phyloP scores from a whole-genome alignment of 2,888 invertebrate species.

The Oligia latruncula region DNA sequence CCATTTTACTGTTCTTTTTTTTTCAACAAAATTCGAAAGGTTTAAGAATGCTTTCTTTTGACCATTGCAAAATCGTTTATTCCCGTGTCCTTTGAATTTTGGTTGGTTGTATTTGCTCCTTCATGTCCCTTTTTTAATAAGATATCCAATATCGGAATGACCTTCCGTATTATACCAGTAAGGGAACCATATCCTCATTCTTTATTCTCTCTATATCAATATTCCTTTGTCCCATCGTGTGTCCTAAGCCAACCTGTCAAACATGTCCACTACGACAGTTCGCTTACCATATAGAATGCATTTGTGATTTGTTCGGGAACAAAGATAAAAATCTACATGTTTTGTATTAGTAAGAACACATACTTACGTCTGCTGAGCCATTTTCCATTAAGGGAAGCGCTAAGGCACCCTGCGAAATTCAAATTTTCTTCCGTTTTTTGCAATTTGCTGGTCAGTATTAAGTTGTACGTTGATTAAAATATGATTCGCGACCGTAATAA shows the following conservation, averaged over 20 bases:
- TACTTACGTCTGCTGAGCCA: neutral
- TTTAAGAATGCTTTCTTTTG: neutral
- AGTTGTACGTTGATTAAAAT: no score
- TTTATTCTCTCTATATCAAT: constrained; percentile 65
- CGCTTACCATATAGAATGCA: constrained; percentile 62
- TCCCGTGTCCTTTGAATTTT: neutral
- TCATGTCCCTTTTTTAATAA: constrained; percentile 24
- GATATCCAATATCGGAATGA: constrained; percentile 49
- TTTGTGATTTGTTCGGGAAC: constrained; percentile 55
- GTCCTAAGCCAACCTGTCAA: constrained; percentile 63
- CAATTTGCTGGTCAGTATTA: no score
- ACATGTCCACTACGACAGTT: constrained; percentile 53
- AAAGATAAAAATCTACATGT: constrained; percentile 28
- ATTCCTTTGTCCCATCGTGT: constrained; percentile 58
- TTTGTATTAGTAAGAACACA: constrained; percentile 16
- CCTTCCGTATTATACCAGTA: constrained; percentile 43
- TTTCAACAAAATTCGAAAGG: neutral
- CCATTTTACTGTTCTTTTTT: neutral
- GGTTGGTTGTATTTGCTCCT: neutral
- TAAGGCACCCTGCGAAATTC: no score
- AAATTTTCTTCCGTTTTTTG: no score
- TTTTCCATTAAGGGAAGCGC: neutral
- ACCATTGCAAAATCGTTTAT: neutral
- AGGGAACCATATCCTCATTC: constrained; percentile 52
- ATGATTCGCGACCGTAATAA: no score